Percentiles rank a stretch among this genome's conserved stretches.
These are phyloP conservation scores for Temnothorax rugatulus DNA, from an alignment of 2,888 invertebrate species.

Conservation along the genomic window DNA sequence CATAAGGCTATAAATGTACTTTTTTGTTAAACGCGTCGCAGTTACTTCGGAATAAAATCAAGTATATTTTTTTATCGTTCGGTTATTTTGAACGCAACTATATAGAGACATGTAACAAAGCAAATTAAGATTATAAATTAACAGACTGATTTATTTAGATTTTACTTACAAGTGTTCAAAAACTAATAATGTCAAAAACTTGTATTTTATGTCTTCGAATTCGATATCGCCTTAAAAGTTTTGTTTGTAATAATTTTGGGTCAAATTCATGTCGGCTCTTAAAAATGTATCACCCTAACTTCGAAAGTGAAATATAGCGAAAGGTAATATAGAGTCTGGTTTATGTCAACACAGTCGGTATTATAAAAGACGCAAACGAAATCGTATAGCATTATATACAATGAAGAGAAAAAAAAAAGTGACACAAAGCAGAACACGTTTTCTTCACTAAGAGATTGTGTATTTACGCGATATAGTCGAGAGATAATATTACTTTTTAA, in stretches of 20 bases:
- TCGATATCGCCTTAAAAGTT: neutral
- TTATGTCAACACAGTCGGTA: neutral
- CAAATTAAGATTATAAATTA: neutral
- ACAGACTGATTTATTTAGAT: neutral
- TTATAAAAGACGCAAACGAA: neutral
- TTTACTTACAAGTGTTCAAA: neutral
- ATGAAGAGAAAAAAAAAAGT: neutral
- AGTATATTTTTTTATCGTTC: neutral
- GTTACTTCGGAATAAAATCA: neutral
- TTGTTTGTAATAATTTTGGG: neutral
- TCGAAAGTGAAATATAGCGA: constrained; percentile 5
- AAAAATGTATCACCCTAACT: neutral
- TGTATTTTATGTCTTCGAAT: neutral
- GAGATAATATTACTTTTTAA: neutral
- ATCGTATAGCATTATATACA: neutral
- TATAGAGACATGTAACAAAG: neutral
- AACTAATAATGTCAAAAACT: neutral
- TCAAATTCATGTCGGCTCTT: neutral
- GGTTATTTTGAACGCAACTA: neutral
- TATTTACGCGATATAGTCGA: neutral
- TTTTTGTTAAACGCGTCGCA: neutral
- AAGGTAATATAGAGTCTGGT: neutral
- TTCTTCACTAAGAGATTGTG: neutral
- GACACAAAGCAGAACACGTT: neutral
- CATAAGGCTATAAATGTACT: neutral